Percentiles rank a stretch among this genome's conserved stretches.
These are phyloP conservation scores for Callipepla squamata DNA, from an alignment of 2,113 vertebrate genomes.

Conservation along the genomic window DNA sequence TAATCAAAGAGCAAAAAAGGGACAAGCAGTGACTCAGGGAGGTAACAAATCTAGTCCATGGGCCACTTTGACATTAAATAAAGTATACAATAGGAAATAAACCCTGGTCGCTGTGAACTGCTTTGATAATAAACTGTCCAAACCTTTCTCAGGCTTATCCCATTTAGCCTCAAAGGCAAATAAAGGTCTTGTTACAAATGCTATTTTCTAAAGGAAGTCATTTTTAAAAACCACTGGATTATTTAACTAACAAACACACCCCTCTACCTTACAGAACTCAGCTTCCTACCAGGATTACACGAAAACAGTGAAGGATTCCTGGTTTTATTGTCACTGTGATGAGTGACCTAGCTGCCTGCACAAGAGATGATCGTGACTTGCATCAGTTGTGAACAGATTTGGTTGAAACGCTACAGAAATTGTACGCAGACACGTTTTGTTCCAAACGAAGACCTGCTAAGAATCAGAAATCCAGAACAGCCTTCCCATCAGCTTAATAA, in stretches of 20 bases:
- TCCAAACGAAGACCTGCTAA: not conserved
- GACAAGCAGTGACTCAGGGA: not conserved
- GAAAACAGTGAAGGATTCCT: not conserved
- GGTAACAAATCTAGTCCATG: not conserved
- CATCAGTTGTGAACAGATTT: not conserved
- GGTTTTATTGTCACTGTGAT: not conserved
- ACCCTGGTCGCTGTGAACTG: not conserved
- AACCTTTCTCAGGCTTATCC: not conserved
- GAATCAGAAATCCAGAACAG: not conserved
- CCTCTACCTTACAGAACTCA: not conserved
- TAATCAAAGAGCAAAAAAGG: not conserved
- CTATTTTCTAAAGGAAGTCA: not conserved
- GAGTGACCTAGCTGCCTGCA: not conserved
- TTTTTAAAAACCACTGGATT: not conserved
- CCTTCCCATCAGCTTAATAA: not conserved
- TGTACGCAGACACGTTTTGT: not conserved
- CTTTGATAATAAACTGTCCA: not conserved
- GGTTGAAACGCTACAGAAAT: not conserved
- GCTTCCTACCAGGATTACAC: fast-evolving
- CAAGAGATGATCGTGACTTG: not conserved
- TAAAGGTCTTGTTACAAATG: not conserved
- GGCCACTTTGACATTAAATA: not conserved
- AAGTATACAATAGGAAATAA: not conserved
- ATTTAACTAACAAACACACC: not conserved
- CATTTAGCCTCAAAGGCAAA: not conserved